A percentile compares a stretch with the other conserved stretches of the same genome.
These are phyloP conservation scores for Austrofundulus limnaeus DNA, from an alignment of 2,113 vertebrate species.

Conservation along the genomic window DNA sequence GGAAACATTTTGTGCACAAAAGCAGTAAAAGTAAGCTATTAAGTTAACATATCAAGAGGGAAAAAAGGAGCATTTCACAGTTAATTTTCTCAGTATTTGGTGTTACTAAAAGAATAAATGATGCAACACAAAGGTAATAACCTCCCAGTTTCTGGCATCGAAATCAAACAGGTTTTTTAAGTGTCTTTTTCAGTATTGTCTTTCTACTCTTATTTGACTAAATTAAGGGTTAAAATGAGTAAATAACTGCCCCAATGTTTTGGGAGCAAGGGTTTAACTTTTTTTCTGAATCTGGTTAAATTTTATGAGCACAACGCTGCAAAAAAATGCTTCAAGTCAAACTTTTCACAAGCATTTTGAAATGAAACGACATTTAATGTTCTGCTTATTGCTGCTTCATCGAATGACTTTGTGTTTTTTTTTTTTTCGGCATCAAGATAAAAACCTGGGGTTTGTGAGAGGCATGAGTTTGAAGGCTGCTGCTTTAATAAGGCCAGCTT, in stretches of 20 bases:
- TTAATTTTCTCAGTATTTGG: background rate
- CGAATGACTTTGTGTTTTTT: conserved; percentile 20
- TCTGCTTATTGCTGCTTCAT: conserved; percentile 12
- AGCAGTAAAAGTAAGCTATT: no score
- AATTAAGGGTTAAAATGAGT: background rate
- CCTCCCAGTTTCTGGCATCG: background rate
- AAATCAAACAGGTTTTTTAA: background rate
- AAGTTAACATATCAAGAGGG: background rate
- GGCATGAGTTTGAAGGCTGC: conserved; percentile 53
- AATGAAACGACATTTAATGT: conserved; percentile 2
- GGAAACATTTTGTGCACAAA: no score
- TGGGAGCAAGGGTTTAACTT: background rate
- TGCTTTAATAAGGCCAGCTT: conserved; percentile 53
- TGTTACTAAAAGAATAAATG: no score
- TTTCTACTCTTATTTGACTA: background rate
- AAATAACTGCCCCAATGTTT: background rate
- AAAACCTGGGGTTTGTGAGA: conserved; percentile 47
- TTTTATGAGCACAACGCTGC: conserved; percentile 49
- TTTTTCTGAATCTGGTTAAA: conserved; percentile 11
- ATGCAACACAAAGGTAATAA: background rate
- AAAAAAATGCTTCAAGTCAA: background rate
- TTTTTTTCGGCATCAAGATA: conserved; percentile 47
- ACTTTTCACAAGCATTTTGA: conserved; percentile 28
- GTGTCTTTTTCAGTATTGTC: background rate
- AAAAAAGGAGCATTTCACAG: background rate